phyloP scores from a whole-genome alignment of 1,140 invertebrate species.

The Tenebrio molitor region DNA sequence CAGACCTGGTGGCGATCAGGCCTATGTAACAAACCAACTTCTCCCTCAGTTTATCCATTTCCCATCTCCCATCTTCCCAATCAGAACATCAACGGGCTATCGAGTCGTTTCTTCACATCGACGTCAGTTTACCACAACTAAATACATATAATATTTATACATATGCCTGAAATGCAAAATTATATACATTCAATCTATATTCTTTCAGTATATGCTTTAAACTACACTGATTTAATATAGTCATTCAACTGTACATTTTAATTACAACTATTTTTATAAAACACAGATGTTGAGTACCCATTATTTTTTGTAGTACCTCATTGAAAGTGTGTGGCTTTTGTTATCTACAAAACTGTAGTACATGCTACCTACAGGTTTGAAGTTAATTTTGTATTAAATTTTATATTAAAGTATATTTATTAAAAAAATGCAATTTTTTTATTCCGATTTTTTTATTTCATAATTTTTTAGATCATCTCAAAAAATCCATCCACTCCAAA shows the following conservation, averaged over 20 bases:
- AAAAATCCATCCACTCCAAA: not conserved
- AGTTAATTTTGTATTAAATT: constrained; percentile 50
- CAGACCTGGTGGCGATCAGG: constrained; percentile 58
- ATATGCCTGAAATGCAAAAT: constrained; percentile 22
- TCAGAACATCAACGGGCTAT: no score
- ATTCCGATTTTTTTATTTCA: constrained; percentile 9
- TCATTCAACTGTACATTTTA: constrained; percentile 17
- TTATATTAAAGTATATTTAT: constrained; percentile 49
- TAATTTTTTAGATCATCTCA: no score
- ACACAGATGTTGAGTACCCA: constrained; percentile 12
- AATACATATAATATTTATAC: constrained; percentile 4
- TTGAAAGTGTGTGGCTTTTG: constrained; percentile 26
- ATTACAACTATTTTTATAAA: constrained; percentile 31
- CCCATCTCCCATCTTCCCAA: not conserved
- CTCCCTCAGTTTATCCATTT: not conserved
- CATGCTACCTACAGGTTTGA: constrained; percentile 28
- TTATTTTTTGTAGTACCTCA: constrained; percentile 30
- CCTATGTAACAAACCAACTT: constrained; percentile 54
- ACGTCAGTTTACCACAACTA: constrained; percentile 25
- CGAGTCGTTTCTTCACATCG: constrained; percentile 29
- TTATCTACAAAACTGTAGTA: constrained; percentile 27
- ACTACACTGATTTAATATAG: no score
- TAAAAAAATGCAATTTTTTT: constrained; percentile 5
- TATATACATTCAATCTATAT: constrained; percentile 3
- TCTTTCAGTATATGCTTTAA: constrained; percentile 18